Conservation (phyloP, 2,888 invertebrate species). For the Osedax frankpressi region DNA sequence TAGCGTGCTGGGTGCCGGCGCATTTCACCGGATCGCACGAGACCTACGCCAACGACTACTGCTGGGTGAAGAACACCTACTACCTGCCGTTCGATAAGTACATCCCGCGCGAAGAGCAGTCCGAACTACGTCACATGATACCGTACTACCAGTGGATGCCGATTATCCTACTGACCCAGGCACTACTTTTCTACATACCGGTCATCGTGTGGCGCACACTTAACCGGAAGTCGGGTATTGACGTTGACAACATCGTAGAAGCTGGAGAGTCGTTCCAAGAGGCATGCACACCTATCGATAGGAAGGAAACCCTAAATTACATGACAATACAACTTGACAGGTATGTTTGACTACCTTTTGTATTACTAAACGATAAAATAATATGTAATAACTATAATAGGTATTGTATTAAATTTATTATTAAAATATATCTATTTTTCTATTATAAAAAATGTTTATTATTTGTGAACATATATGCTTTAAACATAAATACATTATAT, state of each 20-base stretch:
- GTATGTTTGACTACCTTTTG: slow-evolving; percentile 14
- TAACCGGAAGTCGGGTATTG: slow-evolving; percentile 28
- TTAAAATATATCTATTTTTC: too few relatives aligned
- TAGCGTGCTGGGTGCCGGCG: slow-evolving; percentile 31
- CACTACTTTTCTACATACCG: slow-evolving; percentile 27
- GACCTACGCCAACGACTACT: slow-evolving; percentile 30
- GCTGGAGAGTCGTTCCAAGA: slow-evolving; percentile 30
- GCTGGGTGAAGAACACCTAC: slow-evolving; percentile 31
- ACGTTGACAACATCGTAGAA: slow-evolving; percentile 30
- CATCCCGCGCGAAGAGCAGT: slow-evolving; percentile 29
- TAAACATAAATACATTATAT: too few relatives aligned
- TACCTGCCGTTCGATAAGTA: slow-evolving; percentile 29
- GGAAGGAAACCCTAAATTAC: slow-evolving; percentile 26
- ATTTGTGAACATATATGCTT: too few relatives aligned
- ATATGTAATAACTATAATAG: neutral
- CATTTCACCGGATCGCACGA: slow-evolving; percentile 29
- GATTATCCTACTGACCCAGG: slow-evolving; percentile 28
- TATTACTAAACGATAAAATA: neutral
- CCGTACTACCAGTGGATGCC: slow-evolving; percentile 32
- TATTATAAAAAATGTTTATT: too few relatives aligned
- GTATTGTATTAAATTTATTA: too few relatives aligned
- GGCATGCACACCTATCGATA: slow-evolving; percentile 26
- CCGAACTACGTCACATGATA: slow-evolving; percentile 27
- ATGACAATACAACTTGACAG: slow-evolving; percentile 31
- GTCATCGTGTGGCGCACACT: slow-evolving; percentile 26